A percentile compares a stretch with the other conserved stretches of the same genome.
These are phyloP conservation scores for Erithacus rubecula DNA, from an alignment of 2,797 vertebrate genomes.

Conservation along the genomic window DNA sequence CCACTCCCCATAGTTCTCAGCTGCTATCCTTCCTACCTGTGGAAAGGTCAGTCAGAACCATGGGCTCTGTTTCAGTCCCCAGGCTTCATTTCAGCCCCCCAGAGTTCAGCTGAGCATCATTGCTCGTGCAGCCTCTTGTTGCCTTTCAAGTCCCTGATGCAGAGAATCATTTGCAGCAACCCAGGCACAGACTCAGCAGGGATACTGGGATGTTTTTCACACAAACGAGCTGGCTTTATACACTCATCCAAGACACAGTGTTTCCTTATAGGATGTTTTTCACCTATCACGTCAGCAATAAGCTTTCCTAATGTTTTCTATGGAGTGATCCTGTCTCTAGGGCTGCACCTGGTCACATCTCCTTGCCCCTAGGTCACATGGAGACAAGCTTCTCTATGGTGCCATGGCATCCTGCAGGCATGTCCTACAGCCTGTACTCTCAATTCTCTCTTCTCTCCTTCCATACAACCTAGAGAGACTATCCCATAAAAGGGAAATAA, in stretches of 20 bases:
- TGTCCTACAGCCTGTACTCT: neutral
- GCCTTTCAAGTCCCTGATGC: no score
- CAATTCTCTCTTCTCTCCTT: neutral
- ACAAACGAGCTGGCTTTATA: neutral
- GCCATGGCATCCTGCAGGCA: no score
- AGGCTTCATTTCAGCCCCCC: neutral
- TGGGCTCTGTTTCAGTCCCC: fast-evolving
- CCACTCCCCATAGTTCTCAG: neutral
- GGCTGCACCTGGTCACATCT: fast-evolving
- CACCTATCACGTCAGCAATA: neutral
- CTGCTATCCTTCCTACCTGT: neutral
- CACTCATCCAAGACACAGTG: no score
- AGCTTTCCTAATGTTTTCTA: neutral
- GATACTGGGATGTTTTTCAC: neutral
- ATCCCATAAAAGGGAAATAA: neutral
- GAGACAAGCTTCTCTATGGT: no score
- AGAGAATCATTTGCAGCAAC: no score
- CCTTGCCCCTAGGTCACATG: neutral
- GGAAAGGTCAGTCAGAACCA: neutral
- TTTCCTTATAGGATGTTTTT: neutral
- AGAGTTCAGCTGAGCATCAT: neutral
- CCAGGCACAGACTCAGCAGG: neutral
- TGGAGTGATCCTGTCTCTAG: neutral
- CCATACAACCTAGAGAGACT: neutral
- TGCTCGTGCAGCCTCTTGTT: no score